These are phyloP conservation scores for Salmo trutta DNA, from an alignment of 2,797 vertebrate genomes.

Conservation along the genomic window DNA sequence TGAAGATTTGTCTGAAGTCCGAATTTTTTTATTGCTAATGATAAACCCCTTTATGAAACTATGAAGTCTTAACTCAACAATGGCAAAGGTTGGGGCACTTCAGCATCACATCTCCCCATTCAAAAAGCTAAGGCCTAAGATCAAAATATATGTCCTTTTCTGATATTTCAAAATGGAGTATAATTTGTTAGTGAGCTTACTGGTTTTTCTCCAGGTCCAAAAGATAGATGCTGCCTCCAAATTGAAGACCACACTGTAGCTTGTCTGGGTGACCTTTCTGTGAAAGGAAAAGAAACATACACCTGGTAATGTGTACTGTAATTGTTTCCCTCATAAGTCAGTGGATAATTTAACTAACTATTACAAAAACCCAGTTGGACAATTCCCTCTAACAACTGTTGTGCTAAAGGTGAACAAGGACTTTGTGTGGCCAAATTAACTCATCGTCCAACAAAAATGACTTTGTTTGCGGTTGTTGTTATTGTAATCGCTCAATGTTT, in stretches of 20 bases:
- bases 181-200: constrained; percentile 71
- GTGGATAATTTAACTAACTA: not conserved
- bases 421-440: not conserved
- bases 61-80: not conserved
- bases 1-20: not conserved
- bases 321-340: not conserved
- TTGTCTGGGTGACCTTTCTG: constrained; percentile 73
- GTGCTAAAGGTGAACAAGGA: not conserved
- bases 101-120: not conserved
- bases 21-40: not conserved
- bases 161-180: not conserved
- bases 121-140: not conserved
- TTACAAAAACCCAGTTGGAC: too few species aligned
- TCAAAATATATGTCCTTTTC: not conserved
- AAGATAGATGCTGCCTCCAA: constrained; percentile 70
- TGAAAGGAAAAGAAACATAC: constrained; percentile 9
- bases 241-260: constrained; percentile 75
- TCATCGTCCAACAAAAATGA: not conserved
- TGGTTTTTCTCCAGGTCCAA: constrained; percentile 86
- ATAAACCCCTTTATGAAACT: not conserved
- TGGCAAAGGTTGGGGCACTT: not conserved
- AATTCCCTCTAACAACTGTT: not conserved
- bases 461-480: not conserved
- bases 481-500: not conserved
- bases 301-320: not conserved